Evolutionary conservation across 1,140 invertebrate genomes (phyloP).

Genomic region (Drosophila paulistorum): DNA sequence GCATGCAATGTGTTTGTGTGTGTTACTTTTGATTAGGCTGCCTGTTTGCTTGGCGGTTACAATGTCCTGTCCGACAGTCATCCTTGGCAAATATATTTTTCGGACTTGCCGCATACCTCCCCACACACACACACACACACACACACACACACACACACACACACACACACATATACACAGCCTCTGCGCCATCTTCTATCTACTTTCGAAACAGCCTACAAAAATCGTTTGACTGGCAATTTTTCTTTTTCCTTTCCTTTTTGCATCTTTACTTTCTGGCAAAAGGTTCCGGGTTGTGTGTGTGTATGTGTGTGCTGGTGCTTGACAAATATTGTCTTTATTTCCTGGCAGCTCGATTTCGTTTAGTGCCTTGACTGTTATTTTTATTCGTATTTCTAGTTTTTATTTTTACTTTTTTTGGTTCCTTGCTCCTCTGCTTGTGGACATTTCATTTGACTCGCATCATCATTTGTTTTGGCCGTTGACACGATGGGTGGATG

Average conservation of each 20-base stretch:
- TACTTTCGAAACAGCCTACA: constrained; percentile 30
- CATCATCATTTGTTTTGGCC: constrained; percentile 77
- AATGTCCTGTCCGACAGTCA: constrained; percentile 34
- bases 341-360: constrained; percentile 61
- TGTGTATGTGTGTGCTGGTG: constrained; percentile 1
- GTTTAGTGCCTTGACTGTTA: constrained; percentile 43
- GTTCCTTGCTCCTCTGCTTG: constrained; percentile 21
- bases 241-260: constrained; percentile 19
- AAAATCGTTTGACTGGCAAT: constrained; percentile 23
- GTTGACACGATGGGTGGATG: constrained; percentile 52
- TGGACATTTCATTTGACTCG: constrained; percentile 75
- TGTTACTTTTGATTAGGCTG: constrained; percentile 77
- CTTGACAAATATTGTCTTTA: constrained; percentile 71
- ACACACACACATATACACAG: neutral
- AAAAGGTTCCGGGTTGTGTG: constrained; percentile 4
- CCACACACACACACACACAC: neutral
- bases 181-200: constrained; percentile 6
- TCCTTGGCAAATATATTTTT: constrained; percentile 68
- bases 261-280: constrained; percentile 2
- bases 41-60: constrained; percentile 72
- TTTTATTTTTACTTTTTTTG: constrained; percentile 9
- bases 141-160: neutral
- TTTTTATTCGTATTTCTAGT: constrained; percentile 49
- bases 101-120: constrained; percentile 24
- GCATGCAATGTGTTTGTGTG: constrained; percentile 39